phyloP scores from a whole-genome alignment of 2,797 vertebrate species.

The Pitangus sulphuratus region DNA sequence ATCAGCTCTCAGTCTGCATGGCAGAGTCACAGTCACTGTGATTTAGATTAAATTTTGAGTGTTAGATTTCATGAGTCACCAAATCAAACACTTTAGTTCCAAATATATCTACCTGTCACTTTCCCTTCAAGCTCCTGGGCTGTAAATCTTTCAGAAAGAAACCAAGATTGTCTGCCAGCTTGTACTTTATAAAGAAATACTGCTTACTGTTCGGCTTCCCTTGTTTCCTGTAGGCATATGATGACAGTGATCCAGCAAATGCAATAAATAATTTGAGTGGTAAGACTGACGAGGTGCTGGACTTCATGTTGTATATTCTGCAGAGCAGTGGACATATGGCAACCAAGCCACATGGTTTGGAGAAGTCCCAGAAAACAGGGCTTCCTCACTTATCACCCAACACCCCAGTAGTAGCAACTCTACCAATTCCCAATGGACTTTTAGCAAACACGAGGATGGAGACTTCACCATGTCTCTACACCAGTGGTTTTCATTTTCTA shows the following conservation, averaged over 20 bases:
- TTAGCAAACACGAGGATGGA: background rate
- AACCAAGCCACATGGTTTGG: background rate
- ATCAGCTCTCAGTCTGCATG: background rate
- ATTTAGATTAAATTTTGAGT: background rate
- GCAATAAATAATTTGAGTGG: background rate
- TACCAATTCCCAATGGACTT: background rate
- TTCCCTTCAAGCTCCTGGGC: background rate
- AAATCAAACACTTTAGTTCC: conserved; percentile 34
- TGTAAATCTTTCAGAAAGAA: background rate
- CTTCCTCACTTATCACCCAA: background rate
- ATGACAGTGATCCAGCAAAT: background rate
- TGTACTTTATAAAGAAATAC: background rate
- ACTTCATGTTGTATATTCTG: fast-evolving
- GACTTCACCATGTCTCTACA: background rate
- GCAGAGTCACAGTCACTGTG: background rate
- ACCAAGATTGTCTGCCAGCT: background rate
- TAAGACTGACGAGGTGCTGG: fast-evolving
- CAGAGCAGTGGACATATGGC: background rate
- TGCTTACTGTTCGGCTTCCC: background rate
- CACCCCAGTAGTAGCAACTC: background rate
- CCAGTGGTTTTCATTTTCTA: background rate
- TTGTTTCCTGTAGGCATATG: background rate
- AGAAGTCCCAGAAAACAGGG: background rate
- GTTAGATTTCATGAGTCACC: conserved; percentile 28
- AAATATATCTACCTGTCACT: conserved; percentile 31